Evolutionary conservation across 2,113 vertebrate genomes (phyloP), one percentile per base, ranked within the genome.

Genomic region (Indicator maculatus): DNA sequence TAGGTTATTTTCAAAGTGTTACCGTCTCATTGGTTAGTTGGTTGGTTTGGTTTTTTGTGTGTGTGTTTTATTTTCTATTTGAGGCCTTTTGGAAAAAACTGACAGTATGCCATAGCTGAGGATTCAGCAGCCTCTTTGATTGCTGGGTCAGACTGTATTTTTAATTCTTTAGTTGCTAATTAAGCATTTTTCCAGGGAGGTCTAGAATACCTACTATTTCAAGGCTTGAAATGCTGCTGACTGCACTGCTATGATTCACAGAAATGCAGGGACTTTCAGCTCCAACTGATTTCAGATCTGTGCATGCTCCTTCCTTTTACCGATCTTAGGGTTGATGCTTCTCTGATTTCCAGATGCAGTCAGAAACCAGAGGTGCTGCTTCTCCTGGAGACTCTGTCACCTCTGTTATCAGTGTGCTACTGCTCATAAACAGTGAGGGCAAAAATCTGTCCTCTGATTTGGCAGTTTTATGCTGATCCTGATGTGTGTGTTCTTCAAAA

Each of bases 201-300:
- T 44, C 17, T 77, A 60, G 69, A 90, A 28, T n/a, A 74, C 18
- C 19, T 85, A 4, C 28, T 83, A 7, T 64, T 83, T 80, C n/a
- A 77, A n/a, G 67, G 26, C 13, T 53, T 83, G 30, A 61, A 73
- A 36, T 76, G 39, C 63, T 93, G 44, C 31, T 70, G 11, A 20
- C 38, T 8, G 16, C 59, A 88, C 13, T 47, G 8, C 69, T 9
- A 1, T 14, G 23, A n/a, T 71, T 59, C 24, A 31, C 5, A 20
- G 58, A 39, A 80, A 59, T 23, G 16, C 63, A 59, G 38, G 5
- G 44, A 5, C 21, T 28, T 11, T 52, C 11, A 12, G 16, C 45
- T 52, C 10, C 17, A 38, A 20, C 21, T 77, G n/a, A 38, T 58
- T 82, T 47, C 0, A 1, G 7, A 71, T 44, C 30, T 1, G 1